Evolutionary conservation across 2,888 invertebrate genomes (phyloP).

Genomic region (Caenorhabditis sp.): DNA sequence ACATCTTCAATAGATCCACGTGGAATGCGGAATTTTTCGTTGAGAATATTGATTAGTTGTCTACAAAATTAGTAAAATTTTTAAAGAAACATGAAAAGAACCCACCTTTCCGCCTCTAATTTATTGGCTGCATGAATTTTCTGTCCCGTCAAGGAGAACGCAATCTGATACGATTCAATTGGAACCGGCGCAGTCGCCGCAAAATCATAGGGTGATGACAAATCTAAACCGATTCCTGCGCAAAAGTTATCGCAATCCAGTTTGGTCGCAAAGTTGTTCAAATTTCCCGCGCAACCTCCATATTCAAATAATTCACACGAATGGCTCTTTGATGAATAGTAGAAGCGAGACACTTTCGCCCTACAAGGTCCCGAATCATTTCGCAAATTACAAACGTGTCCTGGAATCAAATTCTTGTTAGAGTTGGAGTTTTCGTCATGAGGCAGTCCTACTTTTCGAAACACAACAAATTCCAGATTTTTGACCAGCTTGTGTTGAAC

Average conservation of each 20-base stretch:
- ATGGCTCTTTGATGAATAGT: slow-evolving; percentile 48
- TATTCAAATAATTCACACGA: slow-evolving; percentile 58
- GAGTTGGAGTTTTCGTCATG: not conserved
- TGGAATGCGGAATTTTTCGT: slow-evolving; percentile 30
- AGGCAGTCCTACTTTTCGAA: slow-evolving; percentile 47
- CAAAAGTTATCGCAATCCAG: slow-evolving; percentile 59
- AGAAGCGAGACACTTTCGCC: slow-evolving; percentile 50
- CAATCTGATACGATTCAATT: slow-evolving; percentile 52
- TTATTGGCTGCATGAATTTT: slow-evolving; percentile 34
- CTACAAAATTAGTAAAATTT: too few relatives aligned
- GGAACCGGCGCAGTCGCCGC: slow-evolving; percentile 26
- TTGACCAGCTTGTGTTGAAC: slow-evolving; percentile 51
- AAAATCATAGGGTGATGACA: slow-evolving; percentile 45
- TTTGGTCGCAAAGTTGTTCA: slow-evolving; percentile 62
- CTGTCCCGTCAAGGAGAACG: slow-evolving; percentile 61
- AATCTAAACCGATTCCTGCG: slow-evolving; percentile 52
- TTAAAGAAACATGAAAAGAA: not conserved
- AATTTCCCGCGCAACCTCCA: slow-evolving; percentile 65
- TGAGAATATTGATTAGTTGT: not conserved
- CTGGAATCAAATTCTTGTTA: too few relatives aligned
- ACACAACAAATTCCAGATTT: slow-evolving; percentile 60
- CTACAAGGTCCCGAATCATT: slow-evolving; percentile 54
- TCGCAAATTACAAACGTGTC: slow-evolving; percentile 59
- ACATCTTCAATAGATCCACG: slow-evolving; percentile 47
- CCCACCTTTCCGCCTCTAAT: slow-evolving; percentile 45